A percentile compares a stretch with the other conserved stretches of the same genome.
Conservation (phyloP, 2,888 invertebrate genomes). For the Acleris sparsana region DNA sequence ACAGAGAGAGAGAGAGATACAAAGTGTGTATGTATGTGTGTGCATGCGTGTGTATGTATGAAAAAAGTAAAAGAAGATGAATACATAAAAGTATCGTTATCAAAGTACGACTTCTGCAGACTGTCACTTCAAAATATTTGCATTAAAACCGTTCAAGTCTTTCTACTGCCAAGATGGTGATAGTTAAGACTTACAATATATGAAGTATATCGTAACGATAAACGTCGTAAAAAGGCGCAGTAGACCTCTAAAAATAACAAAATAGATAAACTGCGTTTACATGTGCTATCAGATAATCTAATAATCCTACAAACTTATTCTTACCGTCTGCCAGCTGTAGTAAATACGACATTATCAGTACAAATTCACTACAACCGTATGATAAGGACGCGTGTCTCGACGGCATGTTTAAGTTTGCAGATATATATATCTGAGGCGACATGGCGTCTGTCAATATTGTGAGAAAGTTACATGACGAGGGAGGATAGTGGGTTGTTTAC, state of each 20-base stretch:
- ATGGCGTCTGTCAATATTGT: conserved; percentile 25
- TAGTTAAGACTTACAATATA: too few species aligned
- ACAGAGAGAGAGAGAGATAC: too few species aligned
- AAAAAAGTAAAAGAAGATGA: too few species aligned
- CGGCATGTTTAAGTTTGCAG: conserved; percentile 3
- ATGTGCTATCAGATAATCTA: conserved; percentile 13
- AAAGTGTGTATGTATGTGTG: too few species aligned
- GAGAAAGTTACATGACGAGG: conserved; percentile 17
- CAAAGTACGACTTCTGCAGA: too few species aligned
- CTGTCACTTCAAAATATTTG: too few species aligned
- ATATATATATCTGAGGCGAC: conserved; percentile 14
- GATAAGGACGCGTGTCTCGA: background rate
- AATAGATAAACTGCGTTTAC: conserved; percentile 6
- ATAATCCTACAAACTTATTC: conserved; percentile 11
- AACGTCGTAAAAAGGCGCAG: conserved; percentile 1
- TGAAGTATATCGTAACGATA: background rate
- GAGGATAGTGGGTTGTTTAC: background rate
- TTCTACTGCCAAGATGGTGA: too few species aligned
- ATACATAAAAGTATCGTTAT: too few species aligned
- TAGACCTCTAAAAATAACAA: conserved; percentile 11
- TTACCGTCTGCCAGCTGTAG: background rate
- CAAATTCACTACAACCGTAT: background rate
- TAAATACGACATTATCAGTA: background rate
- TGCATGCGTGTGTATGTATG: too few species aligned
- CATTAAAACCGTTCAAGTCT: too few species aligned